Evolutionary conservation across 2,888 invertebrate species (phyloP), one percentile per base, ranked within the genome.

Genomic region (Drosophila mulleri): DNA sequence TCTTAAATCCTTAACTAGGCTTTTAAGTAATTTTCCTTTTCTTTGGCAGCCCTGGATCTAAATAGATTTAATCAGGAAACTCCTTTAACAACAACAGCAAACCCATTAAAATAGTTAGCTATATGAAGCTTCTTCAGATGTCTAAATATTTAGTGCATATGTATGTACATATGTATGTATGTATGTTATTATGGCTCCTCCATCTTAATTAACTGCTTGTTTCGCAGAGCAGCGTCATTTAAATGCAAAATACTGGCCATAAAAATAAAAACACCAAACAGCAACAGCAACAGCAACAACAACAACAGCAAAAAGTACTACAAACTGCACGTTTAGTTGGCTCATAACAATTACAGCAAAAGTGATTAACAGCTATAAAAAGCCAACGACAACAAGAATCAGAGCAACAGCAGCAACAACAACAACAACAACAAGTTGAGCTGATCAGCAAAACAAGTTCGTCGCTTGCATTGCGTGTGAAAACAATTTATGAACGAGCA

Each of bases 261-360:
- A 65, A 75, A 79, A 64, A 35, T 29, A 18, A 50, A 32, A 18
- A 48, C 5, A 35, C 11, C 48, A 52, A 50, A 35, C 14, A 35
- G 4, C 18, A 35, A 23, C 14, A 26, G 12, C 8, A 50, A 58
- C 56, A 61, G 47, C 48, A 60, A 37, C 29, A 52, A 20, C 20
- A 35, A 8, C 32, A 35, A 29, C 29, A 48, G 44, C n/a, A 73
- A 67, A 32, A 66, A 64, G 56, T 45, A 60, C 67, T 48, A 45
- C 59, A 69, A 54, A 47, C 72, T 64, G 60, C 67, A 64, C 80
- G 70, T 72, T 85, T 72, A 78, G 89, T 74, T 80, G 83, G 70
- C 63, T 69, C 77, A 78, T 82, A 86, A 78, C 72, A 85, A 85
- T 80, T 81, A 83, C 80, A 77, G 67, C 67, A 67, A 75, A 69